Conservation (phyloP, 2,797 vertebrate genomes). For the Cephalopachus bancanus region DNA sequence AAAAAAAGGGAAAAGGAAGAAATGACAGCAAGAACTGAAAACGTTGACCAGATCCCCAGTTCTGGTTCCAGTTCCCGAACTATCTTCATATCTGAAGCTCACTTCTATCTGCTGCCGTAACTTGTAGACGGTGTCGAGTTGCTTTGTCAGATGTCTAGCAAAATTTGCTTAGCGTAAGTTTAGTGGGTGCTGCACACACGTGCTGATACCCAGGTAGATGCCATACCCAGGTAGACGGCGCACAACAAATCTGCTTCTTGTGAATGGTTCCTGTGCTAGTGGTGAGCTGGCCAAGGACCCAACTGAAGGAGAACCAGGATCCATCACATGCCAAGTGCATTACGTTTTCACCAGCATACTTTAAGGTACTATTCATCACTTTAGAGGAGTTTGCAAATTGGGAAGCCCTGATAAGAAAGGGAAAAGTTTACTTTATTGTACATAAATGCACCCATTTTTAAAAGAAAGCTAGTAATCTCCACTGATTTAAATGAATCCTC, state of each 20-base stretch:
- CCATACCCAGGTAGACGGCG: background rate
- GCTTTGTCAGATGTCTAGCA: background rate
- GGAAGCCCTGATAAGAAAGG: background rate
- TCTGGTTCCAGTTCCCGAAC: no score
- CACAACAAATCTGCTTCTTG: background rate
- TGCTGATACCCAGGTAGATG: background rate
- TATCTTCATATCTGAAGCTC: background rate
- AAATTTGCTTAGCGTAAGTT: background rate
- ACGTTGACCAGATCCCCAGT: fast-evolving
- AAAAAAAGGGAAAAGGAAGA: background rate
- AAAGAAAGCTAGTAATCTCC: constrained; percentile 56
- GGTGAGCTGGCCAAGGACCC: no score
- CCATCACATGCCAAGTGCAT: fast-evolving
- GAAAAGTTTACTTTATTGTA: background rate
- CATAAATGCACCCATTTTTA: constrained; percentile 26
- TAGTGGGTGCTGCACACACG: fast-evolving
- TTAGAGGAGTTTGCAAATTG: background rate
- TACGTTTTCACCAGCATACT: background rate
- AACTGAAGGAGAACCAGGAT: fast-evolving
- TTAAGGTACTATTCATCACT: background rate
- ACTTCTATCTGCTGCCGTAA: fast-evolving
- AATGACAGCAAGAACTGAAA: background rate
- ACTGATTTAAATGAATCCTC: constrained; percentile 59
- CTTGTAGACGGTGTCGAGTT: fast-evolving
- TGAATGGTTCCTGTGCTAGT: background rate